Conservation (phyloP, 2,888 invertebrate species). For the Dolomedes plantarius region DNA sequence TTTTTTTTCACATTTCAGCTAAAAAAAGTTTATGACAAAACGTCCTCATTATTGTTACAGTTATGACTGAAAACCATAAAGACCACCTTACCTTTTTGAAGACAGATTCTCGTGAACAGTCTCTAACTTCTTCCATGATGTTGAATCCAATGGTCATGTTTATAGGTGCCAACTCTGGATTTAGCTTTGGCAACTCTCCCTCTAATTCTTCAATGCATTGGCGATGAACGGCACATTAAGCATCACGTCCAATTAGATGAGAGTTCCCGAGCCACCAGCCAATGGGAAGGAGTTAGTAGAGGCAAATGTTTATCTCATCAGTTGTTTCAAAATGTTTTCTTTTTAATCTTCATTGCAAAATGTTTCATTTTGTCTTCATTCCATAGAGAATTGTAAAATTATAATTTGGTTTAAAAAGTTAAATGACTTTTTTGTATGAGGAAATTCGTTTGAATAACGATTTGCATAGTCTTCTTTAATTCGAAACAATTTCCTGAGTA, state of each 20-base stretch:
- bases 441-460: neutral
- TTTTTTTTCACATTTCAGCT: too few species aligned
- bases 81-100: conserved; percentile 61
- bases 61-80: too few species aligned
- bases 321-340: neutral
- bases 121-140: conserved; percentile 65
- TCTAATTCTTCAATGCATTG: neutral
- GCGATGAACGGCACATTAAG: neutral
- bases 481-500: neutral
- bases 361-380: too few species aligned
- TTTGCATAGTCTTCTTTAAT: neutral
- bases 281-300: neutral
- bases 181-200: neutral
- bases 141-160: conserved; percentile 68
- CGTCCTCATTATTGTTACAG: too few species aligned
- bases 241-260: neutral
- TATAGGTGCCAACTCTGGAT: conserved; percentile 15
- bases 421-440: neutral
- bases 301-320: neutral
- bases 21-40: too few species aligned
- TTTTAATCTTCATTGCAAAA: neutral
- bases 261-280: neutral
- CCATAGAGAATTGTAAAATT: too few species aligned
- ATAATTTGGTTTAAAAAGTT: neutral
- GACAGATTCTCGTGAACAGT: conserved; percentile 69